Evolutionary conservation across 2,888 invertebrate species (phyloP).

Genomic region (Drosophila parthenogenetica): DNA sequence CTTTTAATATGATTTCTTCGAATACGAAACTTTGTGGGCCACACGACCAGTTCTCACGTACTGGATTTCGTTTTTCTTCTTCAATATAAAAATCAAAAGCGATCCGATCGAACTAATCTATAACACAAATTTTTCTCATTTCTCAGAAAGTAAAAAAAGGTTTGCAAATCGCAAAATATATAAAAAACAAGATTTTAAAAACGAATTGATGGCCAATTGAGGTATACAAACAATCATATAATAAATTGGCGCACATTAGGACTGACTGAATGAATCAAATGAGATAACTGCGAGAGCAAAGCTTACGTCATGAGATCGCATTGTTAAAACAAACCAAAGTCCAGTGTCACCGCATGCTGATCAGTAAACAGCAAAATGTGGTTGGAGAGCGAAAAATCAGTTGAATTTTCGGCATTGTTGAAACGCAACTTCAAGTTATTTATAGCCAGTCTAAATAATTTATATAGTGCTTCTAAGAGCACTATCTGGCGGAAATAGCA

Average conservation of each 20-base stretch:
- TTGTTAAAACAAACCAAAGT: slow-evolving; percentile 36
- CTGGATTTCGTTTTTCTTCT: slow-evolving; percentile 62
- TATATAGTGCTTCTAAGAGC: slow-evolving; percentile 21
- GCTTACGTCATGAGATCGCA: slow-evolving; percentile 65
- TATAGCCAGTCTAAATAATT: slow-evolving; percentile 24
- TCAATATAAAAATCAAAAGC: slow-evolving; percentile 33
- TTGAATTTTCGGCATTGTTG: slow-evolving; percentile 15
- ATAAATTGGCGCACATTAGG: slow-evolving; percentile 32
- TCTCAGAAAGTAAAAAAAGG: slow-evolving; percentile 39
- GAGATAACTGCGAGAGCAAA: slow-evolving; percentile 20
- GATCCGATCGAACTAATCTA: slow-evolving; percentile 60
- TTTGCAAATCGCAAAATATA: slow-evolving; percentile 42
- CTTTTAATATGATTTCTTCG: slow-evolving; percentile 66
- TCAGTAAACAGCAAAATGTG: not conserved
- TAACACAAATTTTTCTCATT: slow-evolving; percentile 36
- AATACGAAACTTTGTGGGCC: slow-evolving; percentile 43
- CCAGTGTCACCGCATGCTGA: slow-evolving; percentile 10
- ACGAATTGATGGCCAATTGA: slow-evolving; percentile 37
- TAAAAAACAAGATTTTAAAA: slow-evolving; percentile 53
- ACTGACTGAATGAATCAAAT: slow-evolving; percentile 11
- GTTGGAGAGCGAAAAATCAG: not conserved
- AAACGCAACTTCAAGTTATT: slow-evolving; percentile 22
- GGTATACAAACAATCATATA: slow-evolving; percentile 28
- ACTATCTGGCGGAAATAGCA: slow-evolving; percentile 33
- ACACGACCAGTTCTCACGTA: slow-evolving; percentile 60